A percentile compares a stretch with the other conserved stretches of the same genome.
Conservation (phyloP, 2,888 invertebrate genomes). For the Trichogramma dendrolimi region DNA sequence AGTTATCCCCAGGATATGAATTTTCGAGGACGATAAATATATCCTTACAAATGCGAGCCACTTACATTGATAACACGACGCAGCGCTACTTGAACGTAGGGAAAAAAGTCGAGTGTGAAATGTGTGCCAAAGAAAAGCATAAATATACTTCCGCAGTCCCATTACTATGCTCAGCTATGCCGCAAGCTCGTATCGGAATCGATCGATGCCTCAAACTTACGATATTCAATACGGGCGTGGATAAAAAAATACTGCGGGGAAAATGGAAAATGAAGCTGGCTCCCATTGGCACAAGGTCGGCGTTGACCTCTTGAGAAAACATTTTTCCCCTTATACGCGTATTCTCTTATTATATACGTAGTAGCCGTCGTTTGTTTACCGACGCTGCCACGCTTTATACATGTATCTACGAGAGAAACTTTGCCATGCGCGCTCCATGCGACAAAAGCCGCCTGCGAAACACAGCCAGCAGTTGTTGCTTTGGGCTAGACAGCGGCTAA, state of each 20-base stretch:
- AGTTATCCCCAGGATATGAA: no score
- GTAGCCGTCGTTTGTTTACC: no score
- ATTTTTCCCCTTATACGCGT: background rate
- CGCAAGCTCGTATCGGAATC: slow-evolving; percentile 44
- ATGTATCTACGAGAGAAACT: slow-evolving; percentile 9
- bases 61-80: slow-evolving; percentile 15
- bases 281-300: background rate
- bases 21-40: no score
- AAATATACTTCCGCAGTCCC: slow-evolving; percentile 34
- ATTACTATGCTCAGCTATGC: slow-evolving; percentile 30
- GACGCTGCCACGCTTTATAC: slow-evolving; percentile 2
- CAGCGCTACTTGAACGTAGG: slow-evolving; percentile 11
- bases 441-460: slow-evolving; percentile 21
- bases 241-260: slow-evolving; percentile 7
- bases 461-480: slow-evolving; percentile 18
- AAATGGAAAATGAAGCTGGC: background rate
- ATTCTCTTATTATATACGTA: no score
- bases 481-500: slow-evolving; percentile 38
- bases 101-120: slow-evolving; percentile 26
- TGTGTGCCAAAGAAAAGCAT: slow-evolving; percentile 36
- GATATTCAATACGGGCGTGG: slow-evolving; percentile 30
- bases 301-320: background rate
- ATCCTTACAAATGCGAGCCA: slow-evolving; percentile 2
- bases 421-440: slow-evolving; percentile 20
- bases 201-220: slow-evolving; percentile 40